Base-by-base conservation (phyloP, 1,140 invertebrate genomes). In the Grapholita molesta region DNA sequence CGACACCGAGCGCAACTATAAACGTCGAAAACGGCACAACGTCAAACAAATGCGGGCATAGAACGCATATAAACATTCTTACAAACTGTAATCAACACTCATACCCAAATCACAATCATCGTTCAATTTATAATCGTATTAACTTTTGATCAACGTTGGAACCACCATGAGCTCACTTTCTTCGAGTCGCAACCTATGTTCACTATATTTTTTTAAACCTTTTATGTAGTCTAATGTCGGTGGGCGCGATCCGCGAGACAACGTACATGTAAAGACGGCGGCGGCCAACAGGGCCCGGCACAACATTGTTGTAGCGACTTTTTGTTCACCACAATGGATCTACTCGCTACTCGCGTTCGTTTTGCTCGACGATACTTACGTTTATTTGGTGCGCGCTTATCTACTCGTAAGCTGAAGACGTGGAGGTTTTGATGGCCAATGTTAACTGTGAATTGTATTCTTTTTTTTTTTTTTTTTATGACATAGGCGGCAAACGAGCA, bases 241-340 rank as follows among this genome's bases (percentile, higher is more conserved):
- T 66, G 79, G 69, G 73, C 71, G 69, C 71, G 69, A 35, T 71
- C 66, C 70, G 70, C 73, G 72, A 74, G 80, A 69, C 68, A 89
- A 89, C 86, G 85, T 89, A 91, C 89, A 91, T 89, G 86, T 77
- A 73, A 89, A 38, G 68, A 77, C 83, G 71, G 76, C 68, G 28
- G 77, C 75, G 32, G 81, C 71, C 61, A 89, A 61, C 65, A 89
- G 24, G 53, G 67, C 72, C 23, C 82, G 84, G 55, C 82, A 84
- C 80, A 78, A 82, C 84, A 89, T 88, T 68, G 65, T 76, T n/a
- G n/a, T 28, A 57, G 23, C 53, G 24, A 28, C 8, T 57, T 55
- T 57, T 57, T 57, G 23, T 57, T 53, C 24, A 9, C 23, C 4
- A 57, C 21, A 57, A 77, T 79, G 75, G 75, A 77, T 79, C 74